Evolutionary conservation across 2,113 vertebrate species (phyloP).

Genomic region (Anolis sagrei): DNA sequence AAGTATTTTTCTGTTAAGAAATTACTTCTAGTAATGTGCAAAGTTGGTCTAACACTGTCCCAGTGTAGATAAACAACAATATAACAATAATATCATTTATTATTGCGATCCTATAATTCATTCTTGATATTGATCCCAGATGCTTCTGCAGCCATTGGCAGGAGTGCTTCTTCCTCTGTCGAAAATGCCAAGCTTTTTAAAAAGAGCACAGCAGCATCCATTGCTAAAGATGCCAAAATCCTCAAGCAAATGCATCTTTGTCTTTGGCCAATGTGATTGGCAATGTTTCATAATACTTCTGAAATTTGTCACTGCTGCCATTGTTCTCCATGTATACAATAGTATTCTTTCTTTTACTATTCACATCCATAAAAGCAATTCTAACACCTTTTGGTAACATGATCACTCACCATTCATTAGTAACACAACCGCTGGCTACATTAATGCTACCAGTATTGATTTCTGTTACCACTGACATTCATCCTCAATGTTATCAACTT

Average conservation of each 20-base stretch:
- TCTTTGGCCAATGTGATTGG: neutral
- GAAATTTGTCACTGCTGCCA: conserved; percentile 5
- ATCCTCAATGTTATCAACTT: conserved; percentile 14
- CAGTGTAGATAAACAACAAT: neutral
- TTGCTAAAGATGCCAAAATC: neutral
- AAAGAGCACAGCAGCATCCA: neutral
- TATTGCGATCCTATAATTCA: neutral
- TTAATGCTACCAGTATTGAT: conserved; percentile 9
- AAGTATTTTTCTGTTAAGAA: neutral
- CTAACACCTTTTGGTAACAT: neutral
- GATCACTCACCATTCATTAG: neutral
- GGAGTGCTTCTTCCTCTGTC: neutral
- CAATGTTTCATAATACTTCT: neutral
- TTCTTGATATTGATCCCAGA: neutral
- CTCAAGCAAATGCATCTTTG: neutral
- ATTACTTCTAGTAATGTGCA: neutral
- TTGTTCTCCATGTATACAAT: neutral
- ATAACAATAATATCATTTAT: neutral
- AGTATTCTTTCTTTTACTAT: neutral
- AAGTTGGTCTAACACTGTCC: neutral
- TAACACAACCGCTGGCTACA: neutral
- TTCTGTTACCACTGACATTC: neutral
- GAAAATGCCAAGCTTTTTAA: neutral
- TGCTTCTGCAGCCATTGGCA: neutral
- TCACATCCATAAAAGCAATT: neutral